phyloP scores from a whole-genome alignment of 2,797 vertebrate genomes.

The Gastrophryne carolinensis region DNA sequence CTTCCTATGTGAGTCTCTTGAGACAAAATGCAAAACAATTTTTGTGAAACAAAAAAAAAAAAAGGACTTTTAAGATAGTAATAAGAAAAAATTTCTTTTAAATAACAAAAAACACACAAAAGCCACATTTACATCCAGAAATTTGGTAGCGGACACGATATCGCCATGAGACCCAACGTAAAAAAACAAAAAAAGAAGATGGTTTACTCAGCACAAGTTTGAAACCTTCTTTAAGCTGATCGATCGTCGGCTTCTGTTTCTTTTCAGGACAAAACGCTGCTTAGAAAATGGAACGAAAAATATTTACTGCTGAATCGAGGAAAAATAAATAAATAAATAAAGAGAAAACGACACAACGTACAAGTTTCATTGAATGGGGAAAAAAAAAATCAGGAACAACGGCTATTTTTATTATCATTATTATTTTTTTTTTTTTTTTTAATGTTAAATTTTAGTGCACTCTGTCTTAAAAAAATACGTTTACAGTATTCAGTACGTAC shows the following conservation, averaged over 20 bases:
- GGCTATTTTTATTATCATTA: slow-evolving; percentile 74
- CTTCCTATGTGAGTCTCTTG: slow-evolving; percentile 95
- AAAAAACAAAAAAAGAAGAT: no score
- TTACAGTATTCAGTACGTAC: slow-evolving; percentile 99
- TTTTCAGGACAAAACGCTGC: slow-evolving; percentile 76
- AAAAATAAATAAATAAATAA: no score
- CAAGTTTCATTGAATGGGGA: slow-evolving; percentile 72
- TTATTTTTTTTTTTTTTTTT: slow-evolving; percentile 65
- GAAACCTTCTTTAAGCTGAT: slow-evolving; percentile 73
- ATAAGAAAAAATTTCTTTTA: slow-evolving; percentile 74
- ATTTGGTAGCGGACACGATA: slow-evolving; percentile 73
- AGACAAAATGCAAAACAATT: slow-evolving; percentile 90
- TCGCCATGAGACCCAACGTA: slow-evolving; percentile 76
- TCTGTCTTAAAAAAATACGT: slow-evolving; percentile 98
- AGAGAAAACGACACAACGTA: slow-evolving; percentile 76
- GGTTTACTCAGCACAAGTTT: slow-evolving; percentile 87
- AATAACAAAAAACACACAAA: slow-evolving; percentile 60
- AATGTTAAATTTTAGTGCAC: slow-evolving; percentile 90
- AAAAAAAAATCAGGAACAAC: slow-evolving; percentile 84
- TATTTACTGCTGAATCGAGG: slow-evolving; percentile 81
- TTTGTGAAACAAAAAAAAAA: slow-evolving; percentile 70
- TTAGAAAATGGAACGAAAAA: slow-evolving; percentile 77
- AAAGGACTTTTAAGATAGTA: slow-evolving; percentile 72
- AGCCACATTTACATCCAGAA: slow-evolving; percentile 76
- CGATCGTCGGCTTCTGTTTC: slow-evolving; percentile 71